Base-by-base conservation (phyloP, 2,113 vertebrate species). In the Rhinolophus ferrumequinum region DNA sequence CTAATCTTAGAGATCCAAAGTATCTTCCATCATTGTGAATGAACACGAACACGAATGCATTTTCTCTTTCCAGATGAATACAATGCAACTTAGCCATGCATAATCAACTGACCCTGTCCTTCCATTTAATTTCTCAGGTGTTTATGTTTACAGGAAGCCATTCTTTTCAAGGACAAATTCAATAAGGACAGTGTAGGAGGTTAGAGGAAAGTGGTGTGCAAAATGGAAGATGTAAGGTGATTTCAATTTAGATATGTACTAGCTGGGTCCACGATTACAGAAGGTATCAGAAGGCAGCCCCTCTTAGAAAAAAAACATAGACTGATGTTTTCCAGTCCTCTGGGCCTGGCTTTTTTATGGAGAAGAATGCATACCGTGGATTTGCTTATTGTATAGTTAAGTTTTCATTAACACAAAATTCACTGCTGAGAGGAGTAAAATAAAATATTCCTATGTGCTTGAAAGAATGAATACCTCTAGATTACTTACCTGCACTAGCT, bases 131-230 rank as follows among this genome's bases (percentile, higher is more conserved):
- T 8, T 95, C 83, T 91, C 26, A 0, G 22, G 92, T 95, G 72
- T 35, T 81, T 84, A 89, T 84, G 18, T 87, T 70, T 90, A 88
- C 92, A 90, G 67, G n/a, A 93, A 69, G 33, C 58, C 64, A 58
- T 85, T 96, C 67, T 35, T 81, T 97, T 97, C 94, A 97, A 98
- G 97, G 93, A 72, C 94, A 94, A 19, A 92, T 70, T 94, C 90
- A 94, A 83, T 35, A 90, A 77, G 80, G 84, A 79, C 90, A 76
- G 38, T 35, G 58, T 60, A 97, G 82, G 12, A 69, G 76, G 5
- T 79, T 76, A 41, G 0, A 86, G 58, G 60, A 82, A 96, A 97
- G 89, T 38, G 52, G 47, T 81, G 67, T 13, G 0, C 0, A 26
- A 96, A 94, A 62, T 81, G 62, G 96, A 50, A 95, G 73, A 21